Evolutionary conservation across 2,113 vertebrate genomes (phyloP), one percentile per base, ranked within the genome.

Genomic region (Catharus fuscescens): DNA sequence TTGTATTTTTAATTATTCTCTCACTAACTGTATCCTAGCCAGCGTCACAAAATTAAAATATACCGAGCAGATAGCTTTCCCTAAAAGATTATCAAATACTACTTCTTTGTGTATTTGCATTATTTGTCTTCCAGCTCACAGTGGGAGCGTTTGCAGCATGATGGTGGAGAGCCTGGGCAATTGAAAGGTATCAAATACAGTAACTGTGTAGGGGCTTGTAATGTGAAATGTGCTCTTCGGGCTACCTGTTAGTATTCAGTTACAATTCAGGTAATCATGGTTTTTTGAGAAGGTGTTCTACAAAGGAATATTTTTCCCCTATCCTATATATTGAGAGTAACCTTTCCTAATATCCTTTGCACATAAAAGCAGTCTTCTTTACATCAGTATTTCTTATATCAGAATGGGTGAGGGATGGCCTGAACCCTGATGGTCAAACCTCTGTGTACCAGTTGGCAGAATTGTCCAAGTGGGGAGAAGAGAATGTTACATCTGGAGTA

Each of bases 101-200:
- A 44, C 3, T 1, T 80, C 29, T 61, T 69, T 80, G 18, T 74
- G 10, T 34, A 24, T 14, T 96, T 96, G 29, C 57, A 1, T 95
- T 94, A 32, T 92, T 19, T 88, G 54, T 77, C 64, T 95, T 82
- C 86, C 89, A 99, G 99, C 95, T 98, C 98, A 36, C 99, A 99
- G 81, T 99, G 99, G 99, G 99, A 99, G 95, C 97, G 97, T 47
- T 88, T 98, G 91, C 99, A 99, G 96, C 97, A 96, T 87, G 98
- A 98, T 59, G 97, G 97, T 88, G 98, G 98, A 93, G 99, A 99
- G 87, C 92, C 91, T 60, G 97, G 97, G 67, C 99, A 99, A 6
- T 15, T 99, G 54, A 99, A 98, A 99, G 99, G 99, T 99, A 98
- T 52, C 8, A 34, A 28, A 84, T 61, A 12, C 9, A 52, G 17